Conservation (phyloP, 2,113 vertebrate species). For the Coregonus clupeaformis region DNA sequence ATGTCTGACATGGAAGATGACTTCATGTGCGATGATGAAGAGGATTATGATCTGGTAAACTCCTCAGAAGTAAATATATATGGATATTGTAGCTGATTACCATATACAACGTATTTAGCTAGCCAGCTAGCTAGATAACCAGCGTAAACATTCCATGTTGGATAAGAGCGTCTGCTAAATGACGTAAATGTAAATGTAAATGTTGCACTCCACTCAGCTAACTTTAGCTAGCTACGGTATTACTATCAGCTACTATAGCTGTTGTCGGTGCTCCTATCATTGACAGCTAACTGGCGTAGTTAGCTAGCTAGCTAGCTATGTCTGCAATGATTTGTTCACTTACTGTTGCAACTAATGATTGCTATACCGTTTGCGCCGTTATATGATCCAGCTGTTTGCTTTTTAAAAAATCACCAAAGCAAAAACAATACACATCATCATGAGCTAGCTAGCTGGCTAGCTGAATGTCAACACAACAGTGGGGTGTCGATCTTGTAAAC, state of each 20-base stretch:
- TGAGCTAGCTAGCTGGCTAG: background rate
- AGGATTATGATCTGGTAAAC: slow-evolving; percentile 94
- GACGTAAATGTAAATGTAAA: no score
- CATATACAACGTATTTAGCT: background rate
- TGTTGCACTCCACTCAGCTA: background rate
- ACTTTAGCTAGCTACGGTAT: background rate
- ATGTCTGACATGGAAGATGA: slow-evolving; percentile 99
- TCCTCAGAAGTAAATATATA: slow-evolving; percentile 4
- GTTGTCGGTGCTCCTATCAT: no score
- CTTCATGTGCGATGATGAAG: slow-evolving; percentile 99
- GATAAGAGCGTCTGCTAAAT: no score
- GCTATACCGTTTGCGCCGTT: no score
- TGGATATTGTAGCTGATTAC: background rate
- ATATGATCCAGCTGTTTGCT: no score
- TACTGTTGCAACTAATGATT: no score
- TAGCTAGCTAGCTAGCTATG: no score
- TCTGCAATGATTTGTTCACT: no score
- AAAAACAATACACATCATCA: background rate
- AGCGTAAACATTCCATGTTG: no score
- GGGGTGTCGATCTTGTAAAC: no score
- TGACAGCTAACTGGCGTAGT: no score
- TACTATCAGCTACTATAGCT: no score
- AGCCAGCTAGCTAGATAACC: background rate
- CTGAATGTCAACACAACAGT: background rate
- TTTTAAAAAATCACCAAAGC: background rate